These are phyloP conservation scores for Calypte anna DNA, from an alignment of 2,113 vertebrate genomes.

Conservation along the genomic window DNA sequence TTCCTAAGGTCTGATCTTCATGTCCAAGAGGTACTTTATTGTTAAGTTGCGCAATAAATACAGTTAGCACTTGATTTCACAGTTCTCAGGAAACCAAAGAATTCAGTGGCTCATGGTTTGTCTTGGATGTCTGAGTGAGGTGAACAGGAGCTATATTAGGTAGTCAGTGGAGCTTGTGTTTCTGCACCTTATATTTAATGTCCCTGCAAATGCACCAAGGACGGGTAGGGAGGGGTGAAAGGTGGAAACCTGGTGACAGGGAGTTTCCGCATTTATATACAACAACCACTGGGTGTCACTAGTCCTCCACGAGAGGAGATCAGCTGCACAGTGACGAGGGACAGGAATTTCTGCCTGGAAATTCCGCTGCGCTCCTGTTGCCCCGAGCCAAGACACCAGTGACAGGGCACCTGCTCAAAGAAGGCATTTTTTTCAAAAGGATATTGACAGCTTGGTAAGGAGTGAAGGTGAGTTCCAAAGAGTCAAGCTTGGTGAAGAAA, in stretches of 20 bases:
- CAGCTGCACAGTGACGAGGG: rapidly evolving
- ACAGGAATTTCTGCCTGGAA: rapidly evolving
- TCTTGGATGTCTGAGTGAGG: background rate
- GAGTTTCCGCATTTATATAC: background rate
- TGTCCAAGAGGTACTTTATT: background rate
- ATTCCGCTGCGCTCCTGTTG: background rate
- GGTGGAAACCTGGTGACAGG: background rate
- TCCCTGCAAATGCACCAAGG: background rate
- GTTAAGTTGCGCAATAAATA: background rate
- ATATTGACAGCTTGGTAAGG: background rate
- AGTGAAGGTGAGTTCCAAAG: background rate
- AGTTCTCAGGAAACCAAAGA: background rate
- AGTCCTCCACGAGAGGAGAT: background rate
- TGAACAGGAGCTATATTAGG: background rate
- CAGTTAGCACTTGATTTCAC: background rate
- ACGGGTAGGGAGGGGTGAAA: rapidly evolving
- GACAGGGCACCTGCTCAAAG: background rate
- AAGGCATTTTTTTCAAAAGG: background rate
- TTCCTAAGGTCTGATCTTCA: background rate
- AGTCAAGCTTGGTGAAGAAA: background rate
- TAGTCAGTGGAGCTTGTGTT: rapidly evolving
- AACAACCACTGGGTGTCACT: slow-evolving; percentile 28
- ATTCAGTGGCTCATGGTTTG: background rate
- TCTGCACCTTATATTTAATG: background rate
- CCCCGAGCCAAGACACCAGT: rapidly evolving